Base-by-base conservation (phyloP, 2,113 vertebrate genomes). In the Trematomus loennbergii region DNA sequence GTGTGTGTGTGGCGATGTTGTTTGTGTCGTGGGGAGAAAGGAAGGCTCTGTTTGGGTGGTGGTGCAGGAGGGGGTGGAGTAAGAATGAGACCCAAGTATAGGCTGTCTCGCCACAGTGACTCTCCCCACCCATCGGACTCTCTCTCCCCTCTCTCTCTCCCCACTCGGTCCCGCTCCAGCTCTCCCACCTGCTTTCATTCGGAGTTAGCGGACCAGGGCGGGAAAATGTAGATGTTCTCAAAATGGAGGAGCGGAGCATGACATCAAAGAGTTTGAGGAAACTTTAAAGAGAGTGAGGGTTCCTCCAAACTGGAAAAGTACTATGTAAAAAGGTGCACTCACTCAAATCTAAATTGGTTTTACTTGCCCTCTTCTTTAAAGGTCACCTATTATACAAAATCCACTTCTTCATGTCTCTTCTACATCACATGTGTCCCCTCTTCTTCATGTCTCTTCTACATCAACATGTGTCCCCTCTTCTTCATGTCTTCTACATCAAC, bases 21-120 rank as follows among this genome's bases (percentile, higher is more conserved):
- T 92, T 94, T 93, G 91, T 90, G 88, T 90, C 90, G 62, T 59
- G 82, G 74, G 80, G 86, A 93, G 89, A 90, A 88, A 91, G 86
- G 82, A 90, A 87, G 90, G 90, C 87, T 87, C 74, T 88, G 91
- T 93, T 93, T 92, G 83, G 78, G 84, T 83, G 79, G 55, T 83
- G 60, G 5, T 45, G 11, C 17, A 17, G 69, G 85, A 87, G 55
- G 92, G 76, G 86, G 87, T 65, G 75, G 92, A 89, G 84, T 86
- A 79, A 78, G 91, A 86, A 88, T 78, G 83, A 86, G 88, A 84
- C 83, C 78, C 90, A 88, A 89, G 91, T 91, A 90, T 89, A 90
- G 87, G 91, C 89, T 88, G 86, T 72, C 85, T 90, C 69, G 46
- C 87, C 89, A 81, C 85, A 85, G 79, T 72, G 62, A 85, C 82